Conservation (phyloP, 64 coral and sea anemone genomes). For the Montipora foliosa region DNA sequence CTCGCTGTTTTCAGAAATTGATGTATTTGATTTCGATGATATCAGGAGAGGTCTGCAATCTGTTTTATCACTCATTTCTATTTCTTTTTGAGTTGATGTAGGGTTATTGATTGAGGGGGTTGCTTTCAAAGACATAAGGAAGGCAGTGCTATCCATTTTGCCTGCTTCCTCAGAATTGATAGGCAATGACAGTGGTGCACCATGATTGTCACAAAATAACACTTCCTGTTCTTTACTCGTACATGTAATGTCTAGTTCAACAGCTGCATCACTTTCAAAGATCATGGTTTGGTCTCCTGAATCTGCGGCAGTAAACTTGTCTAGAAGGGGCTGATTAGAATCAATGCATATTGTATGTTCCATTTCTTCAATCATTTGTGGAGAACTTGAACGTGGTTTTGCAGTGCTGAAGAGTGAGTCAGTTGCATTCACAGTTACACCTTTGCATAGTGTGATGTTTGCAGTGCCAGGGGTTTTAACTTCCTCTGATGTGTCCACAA, state of each 20-base stretch:
- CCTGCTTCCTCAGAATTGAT: not conserved
- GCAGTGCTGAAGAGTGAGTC: not conserved
- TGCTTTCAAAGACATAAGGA: not conserved
- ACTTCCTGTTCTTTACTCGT: not conserved
- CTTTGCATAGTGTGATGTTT: not conserved
- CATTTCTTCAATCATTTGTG: constrained; percentile 1
- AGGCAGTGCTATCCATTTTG: constrained; percentile 16
- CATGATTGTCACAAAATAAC: not conserved
- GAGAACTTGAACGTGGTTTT: not conserved
- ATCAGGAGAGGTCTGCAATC: constrained; percentile 4
- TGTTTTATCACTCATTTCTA: not conserved
- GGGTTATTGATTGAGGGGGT: not conserved
- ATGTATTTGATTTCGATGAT: not conserved
- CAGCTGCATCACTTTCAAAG: not conserved
- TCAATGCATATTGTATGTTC: constrained; percentile 15
- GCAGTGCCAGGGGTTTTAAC: not conserved
- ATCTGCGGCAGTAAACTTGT: not conserved
- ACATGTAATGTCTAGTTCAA: constrained; percentile 11
- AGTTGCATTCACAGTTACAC: not conserved
- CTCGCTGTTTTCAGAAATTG: not conserved
- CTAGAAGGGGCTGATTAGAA: not conserved
- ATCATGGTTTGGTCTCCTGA: constrained; percentile 2
- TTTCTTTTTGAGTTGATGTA: not conserved
- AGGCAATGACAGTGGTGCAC: not conserved
- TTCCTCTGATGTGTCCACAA: not conserved